These are phyloP conservation scores for Gasteruption jaculator DNA, from an alignment of 2,888 invertebrate genomes.

Conservation along the genomic window DNA sequence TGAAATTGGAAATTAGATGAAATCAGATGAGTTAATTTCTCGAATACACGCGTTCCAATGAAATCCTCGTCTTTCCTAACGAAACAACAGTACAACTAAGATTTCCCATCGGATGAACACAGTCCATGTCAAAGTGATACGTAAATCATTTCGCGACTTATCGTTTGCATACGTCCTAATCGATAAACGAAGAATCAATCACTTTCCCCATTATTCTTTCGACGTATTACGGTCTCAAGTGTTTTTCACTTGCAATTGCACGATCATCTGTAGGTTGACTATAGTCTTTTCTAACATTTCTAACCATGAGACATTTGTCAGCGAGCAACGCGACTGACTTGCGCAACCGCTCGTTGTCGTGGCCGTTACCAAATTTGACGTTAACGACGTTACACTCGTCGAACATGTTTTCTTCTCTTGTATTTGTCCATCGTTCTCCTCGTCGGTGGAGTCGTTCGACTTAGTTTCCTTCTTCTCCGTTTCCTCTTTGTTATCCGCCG, in stretches of 20 bases:
- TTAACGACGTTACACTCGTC: constrained; percentile 30
- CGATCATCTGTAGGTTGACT: constrained; percentile 45
- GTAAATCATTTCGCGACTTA: no score
- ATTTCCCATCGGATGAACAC: no score
- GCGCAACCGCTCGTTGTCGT: constrained; percentile 35
- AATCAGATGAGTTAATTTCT: no score
- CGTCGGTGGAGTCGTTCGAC: constrained; percentile 27
- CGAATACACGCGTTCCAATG: no score
- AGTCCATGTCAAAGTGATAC: no score
- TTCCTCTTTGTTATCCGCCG: constrained; percentile 33
- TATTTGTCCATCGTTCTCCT: constrained; percentile 18
- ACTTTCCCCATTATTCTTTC: no score
- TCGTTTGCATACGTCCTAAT: no score
- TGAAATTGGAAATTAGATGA: no score
- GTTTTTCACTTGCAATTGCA: constrained; percentile 45
- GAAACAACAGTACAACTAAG: no score
- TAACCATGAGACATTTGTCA: constrained; percentile 46
- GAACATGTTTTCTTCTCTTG: constrained; percentile 26
- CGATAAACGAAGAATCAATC: no score
- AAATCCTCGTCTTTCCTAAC: no score
- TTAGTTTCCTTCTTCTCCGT: constrained; percentile 21
- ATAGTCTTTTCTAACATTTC: constrained; percentile 50
- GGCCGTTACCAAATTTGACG: constrained; percentile 31
- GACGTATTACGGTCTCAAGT: constrained; percentile 27
- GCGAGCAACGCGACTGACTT: constrained; percentile 40